Evolutionary conservation across 2,113 vertebrate genomes (phyloP).

Genomic region (Recurvirostra avosetta): DNA sequence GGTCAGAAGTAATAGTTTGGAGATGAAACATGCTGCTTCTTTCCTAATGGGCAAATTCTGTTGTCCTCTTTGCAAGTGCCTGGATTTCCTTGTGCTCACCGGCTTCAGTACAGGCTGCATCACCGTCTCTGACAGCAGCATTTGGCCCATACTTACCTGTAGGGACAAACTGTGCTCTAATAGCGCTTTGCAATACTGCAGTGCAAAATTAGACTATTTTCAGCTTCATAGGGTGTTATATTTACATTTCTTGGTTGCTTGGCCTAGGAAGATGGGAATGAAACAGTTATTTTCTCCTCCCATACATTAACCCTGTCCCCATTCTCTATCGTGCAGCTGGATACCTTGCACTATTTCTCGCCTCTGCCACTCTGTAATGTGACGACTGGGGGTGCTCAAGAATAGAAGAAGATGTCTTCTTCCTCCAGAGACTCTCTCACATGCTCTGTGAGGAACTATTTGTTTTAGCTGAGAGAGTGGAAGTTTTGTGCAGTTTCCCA

Average conservation of each 20-base stretch:
- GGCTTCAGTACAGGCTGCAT: background rate
- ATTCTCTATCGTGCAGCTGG: background rate
- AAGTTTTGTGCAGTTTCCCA: background rate
- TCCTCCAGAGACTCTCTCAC: background rate
- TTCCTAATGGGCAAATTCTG: background rate
- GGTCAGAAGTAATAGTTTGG: background rate
- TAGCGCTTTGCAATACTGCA: background rate
- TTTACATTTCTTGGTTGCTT: background rate
- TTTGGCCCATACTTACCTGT: background rate
- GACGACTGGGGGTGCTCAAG: constrained; percentile 56
- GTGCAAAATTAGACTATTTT: background rate
- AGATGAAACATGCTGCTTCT: background rate
- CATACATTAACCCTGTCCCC: background rate
- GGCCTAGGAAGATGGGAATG: background rate
- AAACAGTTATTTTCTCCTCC: constrained; percentile 1
- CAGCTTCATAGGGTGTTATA: background rate
- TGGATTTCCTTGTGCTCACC: background rate
- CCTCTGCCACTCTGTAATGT: constrained; percentile 28
- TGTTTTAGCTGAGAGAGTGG: constrained; percentile 26
- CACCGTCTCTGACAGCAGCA: background rate
- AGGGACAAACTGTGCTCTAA: background rate
- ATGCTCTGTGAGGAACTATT: constrained; percentile 13
- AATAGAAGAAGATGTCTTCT: constrained; percentile 33
- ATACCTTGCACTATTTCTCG: background rate
- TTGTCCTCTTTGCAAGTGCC: background rate